These are phyloP conservation scores for Dicentrarchus labrax DNA, from an alignment of 2,113 vertebrate genomes.

Conservation along the genomic window DNA sequence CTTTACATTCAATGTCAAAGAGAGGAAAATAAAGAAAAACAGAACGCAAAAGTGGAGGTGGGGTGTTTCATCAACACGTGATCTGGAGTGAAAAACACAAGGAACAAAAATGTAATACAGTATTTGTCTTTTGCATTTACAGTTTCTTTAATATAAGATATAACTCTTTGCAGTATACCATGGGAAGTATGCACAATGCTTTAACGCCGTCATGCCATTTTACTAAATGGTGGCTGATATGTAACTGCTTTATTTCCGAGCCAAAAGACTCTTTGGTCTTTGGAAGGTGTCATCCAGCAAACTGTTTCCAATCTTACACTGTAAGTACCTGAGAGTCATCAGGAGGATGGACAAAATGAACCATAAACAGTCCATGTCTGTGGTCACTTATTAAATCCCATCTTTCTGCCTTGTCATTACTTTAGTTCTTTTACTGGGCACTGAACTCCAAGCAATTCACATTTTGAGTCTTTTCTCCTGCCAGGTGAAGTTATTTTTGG, in stretches of 20 bases:
- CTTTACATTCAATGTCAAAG: not conserved
- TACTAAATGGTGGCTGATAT: not conserved
- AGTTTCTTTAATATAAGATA: not conserved
- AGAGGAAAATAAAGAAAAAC: not conserved
- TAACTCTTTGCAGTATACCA: not conserved
- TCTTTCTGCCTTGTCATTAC: slow-evolving; percentile 17
- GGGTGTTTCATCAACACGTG: not conserved
- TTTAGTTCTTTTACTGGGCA: slow-evolving; percentile 35
- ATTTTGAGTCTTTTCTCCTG: slow-evolving; percentile 42
- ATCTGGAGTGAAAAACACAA: not conserved
- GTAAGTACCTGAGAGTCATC: slow-evolving; percentile 27
- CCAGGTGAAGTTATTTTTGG: slow-evolving; percentile 30
- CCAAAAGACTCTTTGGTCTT: slow-evolving; percentile 17
- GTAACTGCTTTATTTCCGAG: not conserved
- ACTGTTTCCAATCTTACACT: slow-evolving; percentile 19
- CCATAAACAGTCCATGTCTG: slow-evolving; percentile 15
- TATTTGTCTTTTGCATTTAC: not conserved
- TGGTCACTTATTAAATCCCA: slow-evolving; percentile 29
- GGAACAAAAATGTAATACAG: not conserved
- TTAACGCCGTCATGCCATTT: not conserved
- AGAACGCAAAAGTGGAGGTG: not conserved
- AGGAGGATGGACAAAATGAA: not conserved
- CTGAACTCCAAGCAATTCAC: slow-evolving; percentile 67
- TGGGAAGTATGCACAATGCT: not conserved
- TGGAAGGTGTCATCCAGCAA: slow-evolving; percentile 1